Base-by-base conservation (phyloP, 1,140 invertebrate species). In the Diorhabda sublineata region DNA sequence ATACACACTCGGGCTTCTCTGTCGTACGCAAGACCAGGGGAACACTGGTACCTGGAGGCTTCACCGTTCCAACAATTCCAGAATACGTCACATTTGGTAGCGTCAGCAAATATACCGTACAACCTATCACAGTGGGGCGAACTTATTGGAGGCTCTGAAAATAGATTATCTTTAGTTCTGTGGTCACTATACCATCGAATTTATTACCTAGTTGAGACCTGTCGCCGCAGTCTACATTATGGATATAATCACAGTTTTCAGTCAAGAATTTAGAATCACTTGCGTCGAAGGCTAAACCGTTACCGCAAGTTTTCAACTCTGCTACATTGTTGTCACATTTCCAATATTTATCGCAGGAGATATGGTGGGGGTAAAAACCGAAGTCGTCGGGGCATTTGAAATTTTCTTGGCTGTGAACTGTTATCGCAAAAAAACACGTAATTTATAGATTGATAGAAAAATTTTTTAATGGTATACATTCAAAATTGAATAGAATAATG, bases 41-140 rank as follows among this genome's bases (percentile, higher is more conserved):
- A 94, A 85, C 95, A 97, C 81, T 96, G 93, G 81, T 97, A 97
- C 74, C 92, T 89, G 75, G 92, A 95, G 5, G 94, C 90, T 82
- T 96, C 94, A 56, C 95, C 95, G 82, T 95, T 95, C 94, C 95
- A 96, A 83, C 95, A 97, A 81, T 95, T 96, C 92, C 94, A 97
- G 90, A 97, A 97, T 2, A 93, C 91, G 81, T 95, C 92, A 82
- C 95, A 96, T 81, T 96, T 94, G 70, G 85, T 83, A 41, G 91
- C 90, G 80, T 97, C 94, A 67, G 93, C 81, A 87, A 97, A 97
- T 82, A 97, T 96, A 78, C 95, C 95, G 82, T 97, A 96, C 59
- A 97, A 83, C 61, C 94, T 86, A 8, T 91, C 78, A 78, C 95
- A 97, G 81, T 97, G 92, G 1, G 92, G 86, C 11, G 94, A 92